phyloP scores from a whole-genome alignment of 2,797 vertebrate genomes.

The Emydoidea blandingii region DNA sequence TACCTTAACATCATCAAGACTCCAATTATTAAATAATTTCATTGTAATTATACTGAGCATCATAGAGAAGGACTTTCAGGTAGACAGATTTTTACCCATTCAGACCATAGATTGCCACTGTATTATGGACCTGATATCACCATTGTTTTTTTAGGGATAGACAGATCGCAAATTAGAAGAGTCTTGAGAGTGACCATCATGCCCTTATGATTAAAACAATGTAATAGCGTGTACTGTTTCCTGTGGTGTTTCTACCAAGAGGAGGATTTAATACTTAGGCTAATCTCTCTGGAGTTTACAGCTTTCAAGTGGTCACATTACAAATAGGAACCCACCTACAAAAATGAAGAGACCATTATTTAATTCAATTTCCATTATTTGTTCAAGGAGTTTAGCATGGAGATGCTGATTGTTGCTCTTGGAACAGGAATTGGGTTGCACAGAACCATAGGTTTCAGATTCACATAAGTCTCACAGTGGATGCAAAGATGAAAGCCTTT shows the following conservation, averaged over 20 bases:
- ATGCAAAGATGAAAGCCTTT: neutral
- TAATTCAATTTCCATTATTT: neutral
- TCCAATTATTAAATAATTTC: neutral
- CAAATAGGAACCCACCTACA: neutral
- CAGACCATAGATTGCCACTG: neutral
- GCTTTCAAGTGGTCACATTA: neutral
- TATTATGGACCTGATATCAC: neutral
- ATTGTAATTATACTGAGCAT: neutral
- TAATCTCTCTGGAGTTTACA: neutral
- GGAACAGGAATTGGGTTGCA: neutral
- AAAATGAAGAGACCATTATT: neutral
- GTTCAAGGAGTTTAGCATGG: neutral
- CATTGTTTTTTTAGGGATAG: neutral
- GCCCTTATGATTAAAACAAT: neutral
- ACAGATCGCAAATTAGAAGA: rapidly evolving
- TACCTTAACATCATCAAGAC: neutral
- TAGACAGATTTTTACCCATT: neutral
- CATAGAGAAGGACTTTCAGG: neutral
- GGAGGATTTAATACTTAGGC: neutral
- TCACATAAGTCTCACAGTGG: neutral
- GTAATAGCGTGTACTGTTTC: neutral
- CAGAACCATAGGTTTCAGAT: neutral
- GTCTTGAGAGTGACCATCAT: neutral
- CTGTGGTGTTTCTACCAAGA: neutral
- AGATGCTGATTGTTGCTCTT: neutral